Evolutionary conservation across 2,888 invertebrate genomes (phyloP).

Genomic region (Pheosia tremula): DNA sequence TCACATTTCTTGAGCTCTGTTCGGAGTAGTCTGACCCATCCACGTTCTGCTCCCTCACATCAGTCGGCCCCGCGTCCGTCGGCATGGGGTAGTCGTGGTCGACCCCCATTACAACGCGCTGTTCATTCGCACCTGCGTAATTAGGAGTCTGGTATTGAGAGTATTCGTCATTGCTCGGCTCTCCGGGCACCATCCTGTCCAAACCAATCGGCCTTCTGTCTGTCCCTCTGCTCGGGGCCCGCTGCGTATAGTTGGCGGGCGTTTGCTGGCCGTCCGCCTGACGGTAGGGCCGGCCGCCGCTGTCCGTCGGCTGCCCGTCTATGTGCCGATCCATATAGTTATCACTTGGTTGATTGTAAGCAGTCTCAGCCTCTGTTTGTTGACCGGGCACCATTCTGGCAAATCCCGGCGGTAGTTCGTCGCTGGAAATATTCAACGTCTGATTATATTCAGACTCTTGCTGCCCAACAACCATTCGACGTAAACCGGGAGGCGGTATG

Average conservation of each 20-base stretch:
- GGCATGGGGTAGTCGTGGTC: conserved; percentile 71
- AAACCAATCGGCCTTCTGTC: conserved; percentile 82
- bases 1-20: conserved; percentile 54
- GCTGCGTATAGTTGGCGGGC: conserved; percentile 62
- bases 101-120: conserved; percentile 83
- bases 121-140: conserved; percentile 68
- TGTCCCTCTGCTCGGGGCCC: conserved; percentile 45
- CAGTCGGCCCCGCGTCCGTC: conserved; percentile 59
- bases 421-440: conserved; percentile 60
- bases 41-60: conserved; percentile 71
- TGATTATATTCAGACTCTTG: conserved; percentile 82
- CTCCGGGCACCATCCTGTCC: conserved; percentile 86
- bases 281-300: conserved; percentile 62
- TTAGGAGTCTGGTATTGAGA: conserved; percentile 61
- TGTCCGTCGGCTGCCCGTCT: conserved; percentile 72
- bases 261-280: conserved; percentile 76
- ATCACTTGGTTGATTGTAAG: conserved; percentile 65
- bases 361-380: conserved; percentile 68
- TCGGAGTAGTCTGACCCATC: conserved; percentile 77
- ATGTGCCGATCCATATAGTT: conserved; percentile 74
- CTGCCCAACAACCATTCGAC: conserved; percentile 88
- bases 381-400: conserved; percentile 83
- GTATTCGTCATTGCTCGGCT: conserved; percentile 81
- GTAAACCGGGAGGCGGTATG: conserved; percentile 86
- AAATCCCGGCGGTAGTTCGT: conserved; percentile 82